A percentile compares a stretch with the other conserved stretches of the same genome.
Conservation (phyloP, 2,113 vertebrate species). For the Mormyrus lacerda region DNA sequence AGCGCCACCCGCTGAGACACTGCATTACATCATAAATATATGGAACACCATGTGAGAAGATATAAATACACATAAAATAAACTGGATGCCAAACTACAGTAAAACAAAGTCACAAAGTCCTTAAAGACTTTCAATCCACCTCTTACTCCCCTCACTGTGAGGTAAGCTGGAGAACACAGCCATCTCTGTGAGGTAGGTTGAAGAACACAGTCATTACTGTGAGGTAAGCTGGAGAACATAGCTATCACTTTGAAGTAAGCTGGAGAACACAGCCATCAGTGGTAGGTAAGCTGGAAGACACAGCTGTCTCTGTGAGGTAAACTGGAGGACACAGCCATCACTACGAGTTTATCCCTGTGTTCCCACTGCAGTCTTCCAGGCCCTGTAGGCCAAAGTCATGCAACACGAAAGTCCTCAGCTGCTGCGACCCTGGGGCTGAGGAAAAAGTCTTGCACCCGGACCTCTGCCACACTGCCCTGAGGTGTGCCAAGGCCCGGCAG, state of each 20-base stretch:
- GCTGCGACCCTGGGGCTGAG: background rate
- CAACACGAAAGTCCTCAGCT: background rate
- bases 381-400: background rate
- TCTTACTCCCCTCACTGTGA: background rate
- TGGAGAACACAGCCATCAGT: background rate
- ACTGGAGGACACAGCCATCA: background rate
- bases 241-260: background rate
- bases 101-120: background rate
- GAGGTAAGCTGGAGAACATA: background rate
- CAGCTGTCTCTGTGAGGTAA: background rate
- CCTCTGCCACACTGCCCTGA: background rate
- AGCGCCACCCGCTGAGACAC: background rate
- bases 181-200: too few species aligned
- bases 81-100: background rate
- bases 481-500: constrained; percentile 15
- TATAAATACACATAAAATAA: background rate
- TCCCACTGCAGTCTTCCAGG: background rate
- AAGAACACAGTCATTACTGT: too few species aligned
- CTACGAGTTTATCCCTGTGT: background rate
- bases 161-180: too few species aligned
- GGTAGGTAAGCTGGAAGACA: background rate
- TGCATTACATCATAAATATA: background rate
- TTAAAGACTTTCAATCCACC: background rate
- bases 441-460: background rate
- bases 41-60: background rate